A percentile compares a stretch with the other conserved stretches of the same genome.
These are phyloP conservation scores for Mugil cephalus DNA, from an alignment of 2,113 vertebrate genomes.

Conservation along the genomic window DNA sequence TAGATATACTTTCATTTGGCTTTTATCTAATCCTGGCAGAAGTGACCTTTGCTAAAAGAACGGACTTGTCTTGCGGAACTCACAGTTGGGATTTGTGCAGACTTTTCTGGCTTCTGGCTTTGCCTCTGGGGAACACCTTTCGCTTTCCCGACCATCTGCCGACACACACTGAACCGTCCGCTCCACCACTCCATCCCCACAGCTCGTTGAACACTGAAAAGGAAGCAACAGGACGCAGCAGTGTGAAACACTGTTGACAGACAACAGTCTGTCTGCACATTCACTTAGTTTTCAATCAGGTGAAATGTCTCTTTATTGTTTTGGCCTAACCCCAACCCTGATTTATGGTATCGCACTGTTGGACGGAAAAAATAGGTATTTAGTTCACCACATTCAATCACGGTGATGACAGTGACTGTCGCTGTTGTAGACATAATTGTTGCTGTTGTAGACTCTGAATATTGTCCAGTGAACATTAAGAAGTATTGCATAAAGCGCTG, in stretches of 20 bases:
- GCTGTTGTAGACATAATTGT: too few relatives aligned
- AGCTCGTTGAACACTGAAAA: constrained; percentile 91
- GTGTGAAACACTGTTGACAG: constrained; percentile 4
- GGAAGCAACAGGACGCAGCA: not conserved
- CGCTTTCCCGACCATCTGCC: constrained; percentile 83
- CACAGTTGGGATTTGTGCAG: constrained; percentile 91
- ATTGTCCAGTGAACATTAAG: too few relatives aligned
- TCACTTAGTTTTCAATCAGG: not conserved
- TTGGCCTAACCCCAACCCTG: too few relatives aligned
- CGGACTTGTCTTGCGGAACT: constrained; percentile 73
- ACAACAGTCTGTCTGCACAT: not conserved
- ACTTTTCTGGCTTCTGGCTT: constrained; percentile 87
- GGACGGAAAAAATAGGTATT: too few relatives aligned
- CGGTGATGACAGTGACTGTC: too few relatives aligned
- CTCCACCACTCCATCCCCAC: constrained; percentile 90
- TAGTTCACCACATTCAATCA: too few relatives aligned
- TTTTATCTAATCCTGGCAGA: constrained; percentile 1
- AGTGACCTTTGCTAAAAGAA: constrained; percentile 21
- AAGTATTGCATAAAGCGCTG: too few relatives aligned
- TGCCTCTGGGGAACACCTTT: constrained; percentile 80
- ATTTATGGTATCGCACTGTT: too few relatives aligned
- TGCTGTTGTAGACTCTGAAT: too few relatives aligned
- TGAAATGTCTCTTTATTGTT: not conserved
- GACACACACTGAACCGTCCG: constrained; percentile 91
- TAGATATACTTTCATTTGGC: constrained; percentile 2